These are phyloP conservation scores for Phainopepla nitens DNA, from an alignment of 2,113 vertebrate genomes.

Conservation along the genomic window DNA sequence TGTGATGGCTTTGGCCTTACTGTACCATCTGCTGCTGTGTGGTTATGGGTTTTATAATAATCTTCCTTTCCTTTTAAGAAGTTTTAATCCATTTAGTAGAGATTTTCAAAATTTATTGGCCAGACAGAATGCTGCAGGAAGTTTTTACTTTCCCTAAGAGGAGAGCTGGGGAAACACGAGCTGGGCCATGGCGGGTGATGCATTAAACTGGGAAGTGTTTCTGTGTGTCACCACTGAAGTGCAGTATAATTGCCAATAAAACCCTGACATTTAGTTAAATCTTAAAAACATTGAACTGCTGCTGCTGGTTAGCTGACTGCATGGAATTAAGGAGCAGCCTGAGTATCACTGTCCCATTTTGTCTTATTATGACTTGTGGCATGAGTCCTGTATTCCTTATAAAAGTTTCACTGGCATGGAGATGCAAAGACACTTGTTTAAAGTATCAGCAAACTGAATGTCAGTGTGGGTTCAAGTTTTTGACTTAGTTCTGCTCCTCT, in stretches of 20 bases:
- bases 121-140: background rate
- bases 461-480: background rate
- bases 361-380: background rate
- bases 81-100: constrained; percentile 15
- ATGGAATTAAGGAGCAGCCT: background rate
- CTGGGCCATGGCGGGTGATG: background rate
- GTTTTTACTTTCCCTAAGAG: background rate
- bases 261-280: background rate
- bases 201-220: background rate
- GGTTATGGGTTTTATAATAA: background rate
- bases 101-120: background rate
- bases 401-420: background rate
- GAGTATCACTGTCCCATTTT: background rate
- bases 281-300: background rate
- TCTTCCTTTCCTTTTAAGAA: constrained; percentile 9
- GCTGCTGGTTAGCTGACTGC: background rate
- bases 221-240: background rate
- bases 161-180: background rate
- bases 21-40: background rate
- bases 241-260: constrained; percentile 2
- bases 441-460: background rate
- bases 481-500: background rate
- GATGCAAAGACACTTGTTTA: background rate
- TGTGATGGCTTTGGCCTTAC: background rate
- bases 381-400: background rate